Evolutionary conservation across 2,797 vertebrate genomes (phyloP), one percentile per base, ranked within the genome.

Genomic region (Muscicapa comitata): DNA sequence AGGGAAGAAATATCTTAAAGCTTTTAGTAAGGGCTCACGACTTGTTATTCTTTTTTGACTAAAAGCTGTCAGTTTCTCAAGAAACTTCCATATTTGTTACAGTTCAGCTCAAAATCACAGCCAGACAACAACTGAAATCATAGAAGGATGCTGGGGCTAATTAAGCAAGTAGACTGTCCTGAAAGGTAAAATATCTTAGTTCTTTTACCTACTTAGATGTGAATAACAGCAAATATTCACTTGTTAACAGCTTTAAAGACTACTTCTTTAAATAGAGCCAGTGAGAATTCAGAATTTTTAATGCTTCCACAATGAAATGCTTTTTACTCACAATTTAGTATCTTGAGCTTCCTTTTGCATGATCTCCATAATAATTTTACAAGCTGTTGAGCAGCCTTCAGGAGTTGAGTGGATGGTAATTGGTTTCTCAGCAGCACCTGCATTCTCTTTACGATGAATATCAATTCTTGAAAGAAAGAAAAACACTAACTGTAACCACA

Each of bases 281-380:
- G 76, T 24, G 11, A 70, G 35, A 93, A 71, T 19, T 71, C 18
- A 25, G 50, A 72, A 33, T 59, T 79, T 83, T 83, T 91, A 84
- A 72, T n/a, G 47, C 17, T 65, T 85, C 62, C 31, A 57, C 18
- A 29, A 43, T 65, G 24, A 94, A 94, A 95, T 42, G 77, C 47
- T 35, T 90, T 95, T 95, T 97, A 99, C 99, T 98, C 96, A 99
- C 99, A 99, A 99, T 98, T 99, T 99, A 50, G 99, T 99, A 98
- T 99, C 99, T 61, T 99, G 97, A 47, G 99, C 99, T 98, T 99
- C 99, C 96, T 99, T 99, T 97, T 99, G 99, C 99, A 99, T 99
- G 97, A 99, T 99, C 97, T 99, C 99, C 99, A 99, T 99, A 97
- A 99, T 99, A 95, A 98, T 99, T 94, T 98, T 98, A 96, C 99